Base-by-base conservation (phyloP, 2,888 invertebrate genomes). In the Physocephala rufipes region DNA sequence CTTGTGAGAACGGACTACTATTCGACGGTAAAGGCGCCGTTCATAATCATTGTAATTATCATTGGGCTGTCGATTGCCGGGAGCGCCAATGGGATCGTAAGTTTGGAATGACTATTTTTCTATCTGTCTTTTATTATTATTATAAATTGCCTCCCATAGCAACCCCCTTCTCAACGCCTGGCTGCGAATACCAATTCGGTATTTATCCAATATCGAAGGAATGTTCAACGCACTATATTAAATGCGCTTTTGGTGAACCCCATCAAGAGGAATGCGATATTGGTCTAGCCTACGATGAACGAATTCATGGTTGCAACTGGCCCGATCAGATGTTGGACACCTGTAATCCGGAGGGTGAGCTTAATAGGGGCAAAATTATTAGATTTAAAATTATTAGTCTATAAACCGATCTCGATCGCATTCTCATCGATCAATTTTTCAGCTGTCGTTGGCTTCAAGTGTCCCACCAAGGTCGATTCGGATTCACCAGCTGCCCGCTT, bases 361-460 rank as follows among this genome's bases (percentile, higher is more conserved):
- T 21, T 51, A 19, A 28, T 53, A 7, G 1, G n/a, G 28, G 16
- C 19, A 15, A 26, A 7, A 4, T 53, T 16, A 65, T 12, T 21
- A 13, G 5, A 65, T 30, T n/a, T n/a, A 15, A 26, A 7, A 4
- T 53, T 16, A 65, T 12, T 21, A 13, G 5, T 51, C 19, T 65
- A 49, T n/a, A 67, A 53, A 28, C 36, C 30, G 64, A 70, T 66
- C 55, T 58, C 0, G 2, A 30, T 3, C 51, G n/a, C 19, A n/a
- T 63, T 47, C 4, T 13, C 16, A 65, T 45, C 19, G n/a, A 21
- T 30, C 49, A n/a, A 43, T 62, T 51, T 76, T 76, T 4, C 87
- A 93, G 95, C 93, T 79, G 92, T 96, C 71, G 92, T 96, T 74
- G 96, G 96, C 69, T 96, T 96, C 90, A 94, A 94, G 81, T 96